Percentiles rank a stretch among this genome's conserved stretches.
phyloP scores from a whole-genome alignment of 2,888 invertebrate genomes.

The Theodoxus fluviatilis region DNA sequence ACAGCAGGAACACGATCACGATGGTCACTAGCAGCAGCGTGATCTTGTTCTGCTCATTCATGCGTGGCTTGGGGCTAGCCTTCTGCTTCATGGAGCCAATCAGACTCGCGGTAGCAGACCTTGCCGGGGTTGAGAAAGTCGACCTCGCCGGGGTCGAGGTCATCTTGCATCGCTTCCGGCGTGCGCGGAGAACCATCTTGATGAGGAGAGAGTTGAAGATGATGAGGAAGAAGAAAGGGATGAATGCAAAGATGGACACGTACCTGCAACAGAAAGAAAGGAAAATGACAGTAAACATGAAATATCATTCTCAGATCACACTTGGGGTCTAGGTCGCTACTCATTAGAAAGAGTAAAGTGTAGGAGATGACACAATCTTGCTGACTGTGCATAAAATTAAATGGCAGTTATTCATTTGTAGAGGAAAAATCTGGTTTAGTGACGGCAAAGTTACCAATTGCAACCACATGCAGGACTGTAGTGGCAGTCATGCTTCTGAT shows the following conservation, averaged over 20 bases:
- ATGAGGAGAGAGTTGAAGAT: conserved; percentile 79
- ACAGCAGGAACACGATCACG: conserved; percentile 77
- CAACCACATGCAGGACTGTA: too few species aligned
- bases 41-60: conserved; percentile 69
- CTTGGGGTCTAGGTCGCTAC: too few species aligned
- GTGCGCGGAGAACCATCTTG: conserved; percentile 67
- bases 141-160: conserved; percentile 64
- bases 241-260: conserved; percentile 63
- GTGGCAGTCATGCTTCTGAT: too few species aligned
- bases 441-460: too few species aligned
- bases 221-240: conserved; percentile 75
- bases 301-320: too few species aligned
- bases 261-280: too few species aligned
- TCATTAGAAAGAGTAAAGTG: too few species aligned
- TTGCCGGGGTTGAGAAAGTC: conserved; percentile 6
- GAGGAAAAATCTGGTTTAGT: too few species aligned
- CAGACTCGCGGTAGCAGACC: not conserved
- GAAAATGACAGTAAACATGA: too few species aligned
- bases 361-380: too few species aligned
- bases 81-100: not conserved
- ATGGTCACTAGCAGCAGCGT: conserved; percentile 80
- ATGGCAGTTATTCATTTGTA: too few species aligned
- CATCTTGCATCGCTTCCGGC: conserved; percentile 44
- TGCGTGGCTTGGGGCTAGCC: not conserved
- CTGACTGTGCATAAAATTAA: too few species aligned